Percentiles rank a stretch among this genome's conserved stretches.
These are phyloP conservation scores for Lamprotornis superbus DNA, from an alignment of 2,113 vertebrate genomes.

Conservation along the genomic window DNA sequence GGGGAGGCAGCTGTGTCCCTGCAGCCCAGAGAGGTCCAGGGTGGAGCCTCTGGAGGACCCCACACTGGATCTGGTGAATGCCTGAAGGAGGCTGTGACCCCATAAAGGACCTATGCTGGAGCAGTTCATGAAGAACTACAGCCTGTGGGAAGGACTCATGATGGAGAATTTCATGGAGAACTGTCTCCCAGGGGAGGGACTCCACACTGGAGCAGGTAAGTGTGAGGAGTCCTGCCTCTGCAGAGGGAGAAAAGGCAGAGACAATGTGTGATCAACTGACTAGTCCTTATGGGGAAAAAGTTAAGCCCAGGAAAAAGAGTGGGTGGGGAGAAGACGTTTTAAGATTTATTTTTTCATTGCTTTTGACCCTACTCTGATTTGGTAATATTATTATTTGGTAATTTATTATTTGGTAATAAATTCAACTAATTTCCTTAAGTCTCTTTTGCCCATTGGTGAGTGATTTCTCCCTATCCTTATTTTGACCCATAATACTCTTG, in stretches of 20 bases:
- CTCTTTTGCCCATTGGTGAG: background rate
- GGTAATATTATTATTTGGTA: too few species aligned
- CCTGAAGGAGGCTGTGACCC: background rate
- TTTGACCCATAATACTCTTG: background rate
- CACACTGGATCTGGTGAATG: background rate
- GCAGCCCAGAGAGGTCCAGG: background rate
- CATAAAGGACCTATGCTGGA: background rate
- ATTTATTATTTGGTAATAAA: background rate
- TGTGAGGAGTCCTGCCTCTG: background rate
- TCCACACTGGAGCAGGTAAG: background rate
- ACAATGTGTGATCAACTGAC: background rate
- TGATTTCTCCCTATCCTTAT: background rate
- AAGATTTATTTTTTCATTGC: background rate
- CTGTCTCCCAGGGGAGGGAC: background rate
- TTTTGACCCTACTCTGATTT: background rate
- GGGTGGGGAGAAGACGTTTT: background rate
- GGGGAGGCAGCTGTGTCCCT: background rate
- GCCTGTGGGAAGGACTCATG: background rate
- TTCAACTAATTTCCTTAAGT: background rate
- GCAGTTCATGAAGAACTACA: background rate
- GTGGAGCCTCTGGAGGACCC: background rate
- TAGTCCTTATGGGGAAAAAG: background rate
- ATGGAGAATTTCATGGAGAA: background rate
- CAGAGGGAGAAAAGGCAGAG: background rate
- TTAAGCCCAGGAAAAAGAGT: background rate